Evolutionary conservation across 2,888 invertebrate species (phyloP).

Genomic region (Hypomecis atomaria): DNA sequence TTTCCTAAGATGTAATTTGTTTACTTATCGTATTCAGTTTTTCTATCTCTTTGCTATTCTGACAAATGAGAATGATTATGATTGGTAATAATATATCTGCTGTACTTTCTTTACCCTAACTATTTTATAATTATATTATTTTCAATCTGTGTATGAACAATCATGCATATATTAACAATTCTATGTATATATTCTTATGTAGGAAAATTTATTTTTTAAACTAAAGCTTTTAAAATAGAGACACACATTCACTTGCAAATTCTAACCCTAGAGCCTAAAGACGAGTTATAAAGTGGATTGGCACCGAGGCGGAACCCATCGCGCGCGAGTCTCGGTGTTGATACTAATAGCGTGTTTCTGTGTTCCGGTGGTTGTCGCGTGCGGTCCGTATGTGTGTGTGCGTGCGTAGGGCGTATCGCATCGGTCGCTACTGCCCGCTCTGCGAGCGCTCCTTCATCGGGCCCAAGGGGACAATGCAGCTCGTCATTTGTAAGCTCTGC

Average conservation of each 20-base stretch:
- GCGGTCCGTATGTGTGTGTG: constrained; percentile 79
- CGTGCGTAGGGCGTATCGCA: constrained; percentile 87
- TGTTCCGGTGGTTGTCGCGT: constrained; percentile 82
- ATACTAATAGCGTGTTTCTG: constrained; percentile 84
- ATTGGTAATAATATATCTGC: neutral
- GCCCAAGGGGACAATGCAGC: constrained; percentile 87
- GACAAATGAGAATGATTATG: neutral
- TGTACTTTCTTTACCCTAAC: neutral
- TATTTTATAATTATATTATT: too few species aligned
- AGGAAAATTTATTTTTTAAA: neutral
- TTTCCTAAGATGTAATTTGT: neutral
- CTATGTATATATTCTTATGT: neutral
- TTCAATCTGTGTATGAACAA: neutral
- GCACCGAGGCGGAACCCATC: constrained; percentile 48
- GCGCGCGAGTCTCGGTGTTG: constrained; percentile 53
- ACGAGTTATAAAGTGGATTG: constrained; percentile 64
- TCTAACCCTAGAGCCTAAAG: constrained; percentile 46
- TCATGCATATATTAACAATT: neutral
- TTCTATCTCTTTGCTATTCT: constrained; percentile 7
- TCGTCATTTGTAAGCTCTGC: constrained; percentile 85
- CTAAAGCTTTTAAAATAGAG: neutral
- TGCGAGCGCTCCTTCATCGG: constrained; percentile 89
- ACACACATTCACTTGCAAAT: neutral
- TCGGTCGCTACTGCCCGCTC: constrained; percentile 89
- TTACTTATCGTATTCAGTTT: neutral